Base-by-base conservation (phyloP, 2,113 vertebrate species). In the Anhinga rufa region DNA sequence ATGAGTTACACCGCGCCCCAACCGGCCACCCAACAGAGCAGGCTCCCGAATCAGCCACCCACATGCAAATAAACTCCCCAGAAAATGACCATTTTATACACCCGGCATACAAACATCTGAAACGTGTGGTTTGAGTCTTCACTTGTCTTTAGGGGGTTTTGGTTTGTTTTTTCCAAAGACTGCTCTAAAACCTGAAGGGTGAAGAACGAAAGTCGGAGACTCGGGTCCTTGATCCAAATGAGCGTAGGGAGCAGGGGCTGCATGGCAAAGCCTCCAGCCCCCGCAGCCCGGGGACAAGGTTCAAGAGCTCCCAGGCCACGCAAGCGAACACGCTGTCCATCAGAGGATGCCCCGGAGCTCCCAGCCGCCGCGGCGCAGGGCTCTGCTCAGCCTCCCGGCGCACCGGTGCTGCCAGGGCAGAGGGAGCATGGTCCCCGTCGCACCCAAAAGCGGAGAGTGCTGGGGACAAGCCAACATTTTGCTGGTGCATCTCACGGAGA, bases 281-380 rank as follows among this genome's bases (percentile, higher is more conserved):
- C 14, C 5, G 0, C 19, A 16, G 38, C 66, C 17, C 34, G 7
- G 29, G 40, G 25, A 46, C 14, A 36, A 19, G 32, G 21, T 5
- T 14, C 15, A 2, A 15, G 25, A 71, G 60, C 52, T 25, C 29
- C 49, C 25, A 29, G 51, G 31, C 7, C 68, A 28, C 21, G 4
- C 6, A 52, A 0, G 2, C 55, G 12, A 49, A 46, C 24, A 19
- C 1, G 5, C n/a, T 25, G 29, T 3, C 32, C 52, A 9, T 14
- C 21, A 6, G 20, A 10, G n/a, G 49, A 38, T 17, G 26, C 17
- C 32, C 44, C 9, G 7, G 36, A 46, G 54, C 12, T 1, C 68
- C 29, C 8, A 0, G 44, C 28, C 25, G 9, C 60, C 3, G 0
- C 2, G 2, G 25, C 18, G 1, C 48, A 12, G 18, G 52, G 58